Percentiles rank a stretch among this genome's conserved stretches.
Conservation (phyloP, 1,140 invertebrate genomes). For the Polypedilum pembai region DNA sequence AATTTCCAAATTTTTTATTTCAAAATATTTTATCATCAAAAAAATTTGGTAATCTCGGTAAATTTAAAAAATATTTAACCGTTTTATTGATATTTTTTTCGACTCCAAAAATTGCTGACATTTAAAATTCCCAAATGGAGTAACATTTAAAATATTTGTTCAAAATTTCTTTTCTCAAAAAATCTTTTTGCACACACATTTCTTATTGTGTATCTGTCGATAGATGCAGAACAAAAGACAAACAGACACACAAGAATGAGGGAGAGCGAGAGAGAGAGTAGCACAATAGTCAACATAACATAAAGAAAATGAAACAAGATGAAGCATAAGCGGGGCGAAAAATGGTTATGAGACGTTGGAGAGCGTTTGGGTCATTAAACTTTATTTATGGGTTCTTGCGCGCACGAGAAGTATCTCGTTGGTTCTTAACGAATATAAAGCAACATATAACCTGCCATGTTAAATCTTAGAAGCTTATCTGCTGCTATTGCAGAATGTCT, state of each 20-base stretch:
- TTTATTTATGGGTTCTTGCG: slow-evolving; percentile 23
- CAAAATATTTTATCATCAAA: too few relatives aligned
- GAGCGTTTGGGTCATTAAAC: slow-evolving; percentile 24
- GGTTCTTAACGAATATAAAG: slow-evolving; percentile 2
- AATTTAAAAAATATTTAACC: too few relatives aligned
- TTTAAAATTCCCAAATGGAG: too few relatives aligned
- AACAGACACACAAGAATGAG: not conserved
- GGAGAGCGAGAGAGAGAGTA: not conserved
- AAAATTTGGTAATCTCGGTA: too few relatives aligned
- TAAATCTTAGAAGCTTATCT: slow-evolving; percentile 5
- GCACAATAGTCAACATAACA: too few relatives aligned
- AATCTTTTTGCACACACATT: too few relatives aligned
- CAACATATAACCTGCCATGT: not conserved
- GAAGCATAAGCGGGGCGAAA: not conserved
- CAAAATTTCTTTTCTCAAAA: too few relatives aligned
- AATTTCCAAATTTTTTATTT: too few relatives aligned
- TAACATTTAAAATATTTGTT: too few relatives aligned
- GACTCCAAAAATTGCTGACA: too few relatives aligned
- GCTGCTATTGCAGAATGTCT: not conserved
- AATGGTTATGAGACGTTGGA: not conserved
- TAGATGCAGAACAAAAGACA: not conserved
- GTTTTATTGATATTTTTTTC: too few relatives aligned
- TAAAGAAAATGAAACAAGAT: slow-evolving; percentile 3
- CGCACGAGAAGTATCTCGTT: not conserved
- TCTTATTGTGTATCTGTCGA: too few relatives aligned